Evolutionary conservation across 64 coral and sea anemone genomes (phyloP).

Genomic region (Orbicella faveolata): DNA sequence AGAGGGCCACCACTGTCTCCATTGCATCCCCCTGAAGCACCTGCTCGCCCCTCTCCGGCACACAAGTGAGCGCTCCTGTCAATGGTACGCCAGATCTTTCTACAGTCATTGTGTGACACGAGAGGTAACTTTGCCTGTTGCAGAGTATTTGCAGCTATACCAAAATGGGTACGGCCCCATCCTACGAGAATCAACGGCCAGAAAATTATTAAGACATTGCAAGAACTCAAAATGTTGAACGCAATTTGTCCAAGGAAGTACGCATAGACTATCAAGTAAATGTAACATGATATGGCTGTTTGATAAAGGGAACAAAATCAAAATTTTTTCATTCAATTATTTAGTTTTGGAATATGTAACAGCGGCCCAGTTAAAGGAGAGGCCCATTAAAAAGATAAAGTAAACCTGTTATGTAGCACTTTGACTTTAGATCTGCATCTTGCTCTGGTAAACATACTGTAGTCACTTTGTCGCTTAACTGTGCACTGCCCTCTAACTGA

Average conservation of each 20-base stretch:
- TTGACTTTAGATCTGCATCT: neutral
- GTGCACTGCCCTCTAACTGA: constrained; percentile 1
- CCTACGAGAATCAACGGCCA: constrained; percentile 2
- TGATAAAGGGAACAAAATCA: no score
- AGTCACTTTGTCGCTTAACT: constrained; percentile 45
- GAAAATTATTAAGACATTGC: neutral
- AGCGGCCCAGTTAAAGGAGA: no score
- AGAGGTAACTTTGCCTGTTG: constrained; percentile 79
- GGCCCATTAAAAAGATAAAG: neutral
- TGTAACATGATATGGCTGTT: no score
- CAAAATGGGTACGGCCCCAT: constrained; percentile 42
- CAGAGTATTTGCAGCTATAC: constrained; percentile 48
- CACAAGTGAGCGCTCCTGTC: constrained; percentile 71
- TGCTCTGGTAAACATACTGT: constrained; percentile 53
- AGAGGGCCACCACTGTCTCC: constrained; percentile 75
- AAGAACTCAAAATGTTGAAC: neutral
- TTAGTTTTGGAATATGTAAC: no score
- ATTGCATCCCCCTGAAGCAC: constrained; percentile 64
- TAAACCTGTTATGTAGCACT: constrained; percentile 64
- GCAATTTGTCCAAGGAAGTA: neutral
- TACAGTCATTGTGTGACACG: constrained; percentile 67
- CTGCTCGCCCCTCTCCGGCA: constrained; percentile 62
- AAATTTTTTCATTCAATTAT: no score
- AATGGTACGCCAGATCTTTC: constrained; percentile 39
- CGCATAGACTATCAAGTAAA: no score